Percentiles rank a stretch among this genome's conserved stretches.
phyloP scores from a whole-genome alignment of 2,888 invertebrate genomes.

The Deilephila elpenor region DNA sequence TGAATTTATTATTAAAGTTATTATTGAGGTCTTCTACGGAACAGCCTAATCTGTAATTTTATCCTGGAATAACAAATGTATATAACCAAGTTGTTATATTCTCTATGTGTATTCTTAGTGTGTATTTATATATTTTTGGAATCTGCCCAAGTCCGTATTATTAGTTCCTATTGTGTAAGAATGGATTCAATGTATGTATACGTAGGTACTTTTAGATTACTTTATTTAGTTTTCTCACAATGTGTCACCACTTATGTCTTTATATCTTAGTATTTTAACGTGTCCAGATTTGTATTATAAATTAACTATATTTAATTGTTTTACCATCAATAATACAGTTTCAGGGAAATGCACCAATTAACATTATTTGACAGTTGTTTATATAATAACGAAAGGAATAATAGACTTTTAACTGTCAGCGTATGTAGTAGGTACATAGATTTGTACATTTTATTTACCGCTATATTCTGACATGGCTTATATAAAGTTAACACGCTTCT shows the following conservation, averaged over 20 bases:
- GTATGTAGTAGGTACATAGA: not conserved
- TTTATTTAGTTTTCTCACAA: not conserved
- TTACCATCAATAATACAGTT: not conserved
- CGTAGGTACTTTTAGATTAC: not conserved
- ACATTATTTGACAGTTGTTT: not conserved
- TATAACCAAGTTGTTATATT: not conserved
- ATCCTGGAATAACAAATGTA: not conserved
- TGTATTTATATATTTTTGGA: not conserved
- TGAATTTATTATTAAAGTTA: not conserved
- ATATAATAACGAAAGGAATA: not conserved
- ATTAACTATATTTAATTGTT: not conserved
- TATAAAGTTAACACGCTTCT: not conserved
- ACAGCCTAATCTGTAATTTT: not conserved
- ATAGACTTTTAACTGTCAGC: not conserved
- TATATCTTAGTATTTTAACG: not conserved
- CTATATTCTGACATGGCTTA: not conserved
- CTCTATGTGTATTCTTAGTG: not conserved
- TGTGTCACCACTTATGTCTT: not conserved
- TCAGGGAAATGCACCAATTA: constrained; percentile 18
- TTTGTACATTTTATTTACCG: not conserved
- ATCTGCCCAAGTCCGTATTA: not conserved
- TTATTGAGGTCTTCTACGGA: not conserved
- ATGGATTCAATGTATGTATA: not conserved
- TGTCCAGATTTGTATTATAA: not conserved
- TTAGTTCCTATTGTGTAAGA: constrained; percentile 2